Conservation (phyloP, 92 coral and sea anemone genomes). For the Siderastrea radians region DNA sequence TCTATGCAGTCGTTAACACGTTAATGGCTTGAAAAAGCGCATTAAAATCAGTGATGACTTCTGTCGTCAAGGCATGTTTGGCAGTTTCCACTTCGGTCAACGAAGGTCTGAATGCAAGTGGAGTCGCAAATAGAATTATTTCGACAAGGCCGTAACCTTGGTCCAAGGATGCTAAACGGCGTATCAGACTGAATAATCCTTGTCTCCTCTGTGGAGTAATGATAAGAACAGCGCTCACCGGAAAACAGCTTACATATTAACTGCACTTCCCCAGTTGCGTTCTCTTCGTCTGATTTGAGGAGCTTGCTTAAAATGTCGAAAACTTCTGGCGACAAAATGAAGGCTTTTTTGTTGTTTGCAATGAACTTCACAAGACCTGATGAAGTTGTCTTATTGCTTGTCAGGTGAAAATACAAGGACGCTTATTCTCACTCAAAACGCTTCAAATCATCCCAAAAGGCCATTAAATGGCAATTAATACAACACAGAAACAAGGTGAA, state of each 20-base stretch:
- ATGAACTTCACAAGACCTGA: slow-evolving; percentile 55
- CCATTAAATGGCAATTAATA: too few relatives aligned
- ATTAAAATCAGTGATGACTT: slow-evolving; percentile 15
- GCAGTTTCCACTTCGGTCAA: slow-evolving; percentile 63
- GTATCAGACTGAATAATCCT: slow-evolving; percentile 44
- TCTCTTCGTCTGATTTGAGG: not conserved
- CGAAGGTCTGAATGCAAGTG: slow-evolving; percentile 45
- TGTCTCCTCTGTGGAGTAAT: slow-evolving; percentile 58
- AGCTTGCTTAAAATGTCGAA: slow-evolving; percentile 51
- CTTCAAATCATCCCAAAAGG: too few relatives aligned
- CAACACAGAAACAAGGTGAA: too few relatives aligned
- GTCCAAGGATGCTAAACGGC: slow-evolving; percentile 73
- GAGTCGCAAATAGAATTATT: slow-evolving; percentile 57
- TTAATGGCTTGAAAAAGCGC: slow-evolving; percentile 5
- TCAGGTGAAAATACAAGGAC: too few relatives aligned
- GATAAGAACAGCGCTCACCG: slow-evolving; percentile 49
- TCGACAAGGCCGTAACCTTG: slow-evolving; percentile 62
- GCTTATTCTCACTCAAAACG: too few relatives aligned
- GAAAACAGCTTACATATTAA: slow-evolving; percentile 61
- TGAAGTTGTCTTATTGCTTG: slow-evolving; percentile 17
- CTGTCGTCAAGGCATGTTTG: slow-evolving; percentile 5
- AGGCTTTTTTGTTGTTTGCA: slow-evolving; percentile 41
- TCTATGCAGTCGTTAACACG: not conserved
- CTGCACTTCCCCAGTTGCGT: slow-evolving; percentile 62
- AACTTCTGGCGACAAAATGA: slow-evolving; percentile 57